These are phyloP conservation scores for Nasonia oneida DNA, from an alignment of 2,888 invertebrate genomes.

Conservation along the genomic window DNA sequence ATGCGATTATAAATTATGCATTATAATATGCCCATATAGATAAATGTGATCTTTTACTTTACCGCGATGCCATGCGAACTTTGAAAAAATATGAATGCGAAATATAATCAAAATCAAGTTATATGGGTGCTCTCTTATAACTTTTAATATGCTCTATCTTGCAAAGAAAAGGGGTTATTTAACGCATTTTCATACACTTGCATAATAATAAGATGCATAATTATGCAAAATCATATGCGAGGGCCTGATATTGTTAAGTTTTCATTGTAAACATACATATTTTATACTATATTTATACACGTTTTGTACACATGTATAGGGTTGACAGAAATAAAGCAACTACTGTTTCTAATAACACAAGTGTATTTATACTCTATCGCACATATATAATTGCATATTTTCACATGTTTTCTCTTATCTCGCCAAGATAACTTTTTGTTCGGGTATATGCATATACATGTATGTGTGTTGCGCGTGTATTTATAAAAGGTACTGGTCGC, in stretches of 20 bases:
- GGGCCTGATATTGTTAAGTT: neutral
- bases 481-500: slow-evolving; percentile 35
- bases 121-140: too few species aligned
- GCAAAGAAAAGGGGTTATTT: neutral
- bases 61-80: too few species aligned
- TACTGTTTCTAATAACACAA: neutral
- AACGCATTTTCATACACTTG: too few species aligned
- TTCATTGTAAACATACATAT: neutral
- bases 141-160: too few species aligned
- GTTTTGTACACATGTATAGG: neutral
- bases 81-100: too few species aligned
- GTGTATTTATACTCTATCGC: slow-evolving; percentile 21
- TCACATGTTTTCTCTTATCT: slow-evolving; percentile 34
- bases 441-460: neutral
- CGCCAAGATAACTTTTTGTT: neutral
- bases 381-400: slow-evolving; percentile 18
- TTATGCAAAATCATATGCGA: neutral
- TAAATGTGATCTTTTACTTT: too few species aligned
- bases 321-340: neutral
- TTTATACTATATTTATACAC: neutral
- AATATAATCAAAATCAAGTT: too few species aligned
- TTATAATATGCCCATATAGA: too few species aligned
- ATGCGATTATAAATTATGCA: too few species aligned
- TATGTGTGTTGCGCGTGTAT: slow-evolving; percentile 1
- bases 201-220: neutral